Evolutionary conservation across 2,113 vertebrate genomes (phyloP).

Genomic region (Pseudolaguvia tuberculata): DNA sequence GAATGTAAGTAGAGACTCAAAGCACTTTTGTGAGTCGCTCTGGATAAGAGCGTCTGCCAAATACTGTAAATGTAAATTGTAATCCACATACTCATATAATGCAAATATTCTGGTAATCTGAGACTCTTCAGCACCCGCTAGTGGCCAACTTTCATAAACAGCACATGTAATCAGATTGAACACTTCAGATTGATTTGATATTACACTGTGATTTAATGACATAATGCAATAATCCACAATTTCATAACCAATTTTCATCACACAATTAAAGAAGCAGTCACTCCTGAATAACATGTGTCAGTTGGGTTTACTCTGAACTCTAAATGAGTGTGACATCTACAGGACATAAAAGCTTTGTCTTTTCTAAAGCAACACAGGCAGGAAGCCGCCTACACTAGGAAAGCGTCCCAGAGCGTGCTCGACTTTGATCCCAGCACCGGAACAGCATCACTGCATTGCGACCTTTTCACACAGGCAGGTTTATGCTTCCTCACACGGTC

Average conservation of each 20-base stretch:
- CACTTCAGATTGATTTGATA: not conserved
- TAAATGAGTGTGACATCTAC: not conserved
- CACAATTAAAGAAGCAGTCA: not conserved
- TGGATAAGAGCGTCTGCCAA: too few relatives aligned
- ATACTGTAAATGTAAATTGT: too few relatives aligned
- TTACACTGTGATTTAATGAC: not conserved
- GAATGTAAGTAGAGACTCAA: too few relatives aligned
- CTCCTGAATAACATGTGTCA: not conserved
- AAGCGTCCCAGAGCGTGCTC: slow-evolving; percentile 6
- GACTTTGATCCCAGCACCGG: slow-evolving; percentile 20
- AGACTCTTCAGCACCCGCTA: slow-evolving; percentile 32
- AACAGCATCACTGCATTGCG: slow-evolving; percentile 7
- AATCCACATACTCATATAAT: too few relatives aligned
- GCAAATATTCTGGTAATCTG: not conserved
- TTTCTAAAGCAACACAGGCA: slow-evolving; percentile 22
- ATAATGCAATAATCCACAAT: slow-evolving; percentile 18
- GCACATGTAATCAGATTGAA: not conserved
- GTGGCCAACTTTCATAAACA: slow-evolving; percentile 21
- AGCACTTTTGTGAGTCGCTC: too few relatives aligned
- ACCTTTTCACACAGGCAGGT: slow-evolving; percentile 14
- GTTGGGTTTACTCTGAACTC: not conserved
- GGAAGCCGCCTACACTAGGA: slow-evolving; percentile 30
- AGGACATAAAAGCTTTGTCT: slow-evolving; percentile 35
- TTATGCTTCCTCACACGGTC: slow-evolving; percentile 7
- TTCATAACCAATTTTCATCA: not conserved